Evolutionary conservation across 2,888 invertebrate species (phyloP), one percentile per base, ranked within the genome.

Genomic region (Acleris cristana): DNA sequence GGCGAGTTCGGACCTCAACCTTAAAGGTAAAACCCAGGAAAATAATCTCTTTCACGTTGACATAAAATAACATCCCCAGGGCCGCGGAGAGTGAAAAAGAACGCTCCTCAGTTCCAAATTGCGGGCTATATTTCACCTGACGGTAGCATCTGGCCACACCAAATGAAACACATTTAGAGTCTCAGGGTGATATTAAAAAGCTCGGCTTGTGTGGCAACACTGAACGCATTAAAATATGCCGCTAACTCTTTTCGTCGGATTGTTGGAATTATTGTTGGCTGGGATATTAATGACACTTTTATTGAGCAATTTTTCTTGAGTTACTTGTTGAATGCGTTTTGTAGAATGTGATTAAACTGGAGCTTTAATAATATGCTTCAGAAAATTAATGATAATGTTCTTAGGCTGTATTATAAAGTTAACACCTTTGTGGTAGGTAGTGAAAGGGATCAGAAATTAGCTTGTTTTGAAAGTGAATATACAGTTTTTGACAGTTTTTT

Each of bases 161-260:
- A 76, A 82, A 84, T 83, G 83, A 82, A 82, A 83, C 80, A 77
- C 78, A 82, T 83, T 82, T 81, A 78, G 82, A 78, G 75, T 77
- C 77, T 76, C 74, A 72, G 76, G 70, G 72, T 71, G 76, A 82
- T 84, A 83, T 85, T 83, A 82, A 81, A 81, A 79, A 79, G 72
- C 69, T 75, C 76, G 75, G 76, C 72, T 74, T 49, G 67, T 73
- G 71, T 75, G 71, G 63, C 59, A 70, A 74, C 71, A 73, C 53
- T 58, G 66, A 56, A 44, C 51, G 45, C 52, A 57, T 63, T 55
- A 60, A 40, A 18, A 14, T 34, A 60, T 49, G 34, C 40, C 40
- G 19, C n/a, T 12, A 54, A 21, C 48, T 21, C 52, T 19, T 19
- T 19, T 21, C 19, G 16, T 45, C 34, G 8, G 44, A 14, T 40